Evolutionary conservation across 2,888 invertebrate species (phyloP).

Genomic region (Agrenia bidenticulata): DNA sequence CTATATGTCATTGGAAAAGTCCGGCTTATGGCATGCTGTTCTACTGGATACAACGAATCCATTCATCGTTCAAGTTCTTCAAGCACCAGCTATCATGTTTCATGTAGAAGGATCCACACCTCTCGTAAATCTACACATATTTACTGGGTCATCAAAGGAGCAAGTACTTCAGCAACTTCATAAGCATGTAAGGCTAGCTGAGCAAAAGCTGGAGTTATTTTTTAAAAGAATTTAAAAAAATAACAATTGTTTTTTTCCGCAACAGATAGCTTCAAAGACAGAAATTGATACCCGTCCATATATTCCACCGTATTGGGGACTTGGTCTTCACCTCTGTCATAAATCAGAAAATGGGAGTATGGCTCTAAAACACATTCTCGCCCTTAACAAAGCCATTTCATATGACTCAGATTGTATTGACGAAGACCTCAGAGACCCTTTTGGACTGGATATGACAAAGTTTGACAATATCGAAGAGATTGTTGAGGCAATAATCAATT

Average conservation of each 20-base stretch:
- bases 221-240: too few species aligned
- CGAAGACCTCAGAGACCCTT: slow-evolving; percentile 55
- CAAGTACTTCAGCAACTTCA: slow-evolving; percentile 58
- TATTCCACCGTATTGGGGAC: slow-evolving; percentile 57
- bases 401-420: slow-evolving; percentile 60
- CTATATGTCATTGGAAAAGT: slow-evolving; percentile 56
- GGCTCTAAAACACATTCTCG: slow-evolving; percentile 53
- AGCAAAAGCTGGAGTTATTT: too few species aligned
- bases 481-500: slow-evolving; percentile 5
- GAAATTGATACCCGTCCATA: slow-evolving; percentile 14
- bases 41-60: slow-evolving; percentile 61
- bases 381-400: slow-evolving; percentile 43
- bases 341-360: slow-evolving; percentile 49
- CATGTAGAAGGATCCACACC: slow-evolving; percentile 47
- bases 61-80: slow-evolving; percentile 61
- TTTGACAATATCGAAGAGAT: slow-evolving; percentile 38
- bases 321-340: slow-evolving; percentile 60
- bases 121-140: slow-evolving; percentile 59
- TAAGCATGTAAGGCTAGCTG: slow-evolving; percentile 31
- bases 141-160: slow-evolving; percentile 61
- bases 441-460: slow-evolving; percentile 37
- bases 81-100: slow-evolving; percentile 61
- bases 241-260: too few species aligned
- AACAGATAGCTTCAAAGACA: not conserved
- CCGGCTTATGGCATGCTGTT: slow-evolving; percentile 63